Conservation (phyloP, 1,140 invertebrate genomes). For the Meloidogyne floridensis region DNA sequence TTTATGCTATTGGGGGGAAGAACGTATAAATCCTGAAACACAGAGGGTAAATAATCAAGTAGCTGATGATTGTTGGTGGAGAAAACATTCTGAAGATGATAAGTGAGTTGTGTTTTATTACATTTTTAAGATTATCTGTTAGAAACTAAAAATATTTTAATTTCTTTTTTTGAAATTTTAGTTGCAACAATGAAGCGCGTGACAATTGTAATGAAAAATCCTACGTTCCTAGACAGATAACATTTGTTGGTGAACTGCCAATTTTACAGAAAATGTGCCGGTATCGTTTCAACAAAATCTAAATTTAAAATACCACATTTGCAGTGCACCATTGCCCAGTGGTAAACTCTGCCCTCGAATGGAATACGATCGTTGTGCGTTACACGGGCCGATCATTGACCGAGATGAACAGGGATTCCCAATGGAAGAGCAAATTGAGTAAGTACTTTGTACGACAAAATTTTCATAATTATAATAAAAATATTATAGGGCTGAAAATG, state of each 20-base stretch:
- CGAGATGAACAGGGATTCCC: constrained; percentile 56
- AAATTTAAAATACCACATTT: too few relatives aligned
- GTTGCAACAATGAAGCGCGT: constrained; percentile 12
- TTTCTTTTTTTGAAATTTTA: constrained; percentile 1
- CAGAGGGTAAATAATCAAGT: constrained; percentile 35
- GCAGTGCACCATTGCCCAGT: constrained; percentile 19
- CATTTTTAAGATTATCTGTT: not conserved
- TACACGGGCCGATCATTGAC: constrained; percentile 52
- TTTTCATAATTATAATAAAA: not conserved
- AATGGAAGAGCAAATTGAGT: constrained; percentile 31
- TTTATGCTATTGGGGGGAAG: constrained; percentile 59
- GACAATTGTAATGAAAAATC: constrained; percentile 32
- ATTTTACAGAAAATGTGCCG: constrained; percentile 39
- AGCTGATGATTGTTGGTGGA: constrained; percentile 57
- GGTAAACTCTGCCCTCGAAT: constrained; percentile 51
- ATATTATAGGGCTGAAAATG: not conserved
- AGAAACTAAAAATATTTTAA: not conserved
- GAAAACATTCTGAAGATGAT: constrained; percentile 32
- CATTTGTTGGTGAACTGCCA: constrained; percentile 49
- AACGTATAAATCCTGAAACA: constrained; percentile 49
- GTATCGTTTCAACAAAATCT: not conserved
- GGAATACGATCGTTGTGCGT: constrained; percentile 49
- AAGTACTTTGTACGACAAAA: constrained; percentile 22
- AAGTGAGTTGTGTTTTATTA: not conserved
- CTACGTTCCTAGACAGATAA: constrained; percentile 47